Evolutionary conservation across 2,888 invertebrate genomes (phyloP), one percentile per base, ranked within the genome.

Genomic region (Globia sparganii): DNA sequence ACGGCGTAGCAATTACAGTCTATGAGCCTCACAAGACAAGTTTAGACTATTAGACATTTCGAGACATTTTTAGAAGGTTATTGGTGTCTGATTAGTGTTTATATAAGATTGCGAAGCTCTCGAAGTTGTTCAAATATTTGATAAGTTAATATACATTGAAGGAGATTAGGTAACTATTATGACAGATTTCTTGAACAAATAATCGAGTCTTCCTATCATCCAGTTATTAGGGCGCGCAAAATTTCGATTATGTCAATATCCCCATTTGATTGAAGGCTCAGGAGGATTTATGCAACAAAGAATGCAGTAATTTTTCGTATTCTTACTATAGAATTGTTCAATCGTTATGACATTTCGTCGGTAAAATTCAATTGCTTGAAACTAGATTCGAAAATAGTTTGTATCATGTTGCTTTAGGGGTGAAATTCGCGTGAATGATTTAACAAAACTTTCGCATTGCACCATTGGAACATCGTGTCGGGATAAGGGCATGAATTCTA

Each of bases 1-100:
- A 81, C 67, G 67, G 43, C 71, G 56, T 72, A 72, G 56, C 40
- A n/a, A 53, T 43, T 25, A 67, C 9, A 6, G 46, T 77, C 25
- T 77, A 62, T 56, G n/a, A 43, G 34, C 34, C 15, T 34, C 11
- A 56, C 34, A n/a, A 18, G 9, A 37, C 18, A 31, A n/a, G 25
- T 66, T 6, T 31, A n/a, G n/a, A 64, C 34, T 34, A 34, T 21
- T 15, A 31, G 9, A 25, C 37, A 28, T 46, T 43, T 8, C 4
- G n/a, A 13, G 3, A 59, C 4, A 58, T 31, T 25, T 11, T n/a
- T 34, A 28, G 9, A 56, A 21, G 8, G 15, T 46, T 37, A 6
- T 13, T 53, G 21, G 4, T 61, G 25, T 43, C 15, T 64, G 40
- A 72, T 49, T 13, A 31, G 21, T 40, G 9, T 73, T 72, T 62